Base-by-base conservation (phyloP, 2,797 vertebrate genomes). In the Arrhamphus sclerolepis region DNA sequence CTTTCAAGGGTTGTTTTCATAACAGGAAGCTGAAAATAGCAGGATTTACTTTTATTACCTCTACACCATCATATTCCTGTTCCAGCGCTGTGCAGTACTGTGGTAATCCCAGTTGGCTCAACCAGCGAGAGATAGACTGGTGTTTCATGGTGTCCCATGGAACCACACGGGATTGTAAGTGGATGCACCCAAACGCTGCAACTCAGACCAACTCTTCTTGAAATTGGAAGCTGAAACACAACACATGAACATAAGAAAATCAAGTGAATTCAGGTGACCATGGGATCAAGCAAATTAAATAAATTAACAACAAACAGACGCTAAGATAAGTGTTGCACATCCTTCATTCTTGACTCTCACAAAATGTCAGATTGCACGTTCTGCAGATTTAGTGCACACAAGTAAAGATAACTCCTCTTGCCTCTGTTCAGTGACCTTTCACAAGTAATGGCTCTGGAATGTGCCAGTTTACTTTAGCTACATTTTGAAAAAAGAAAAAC, bases 101-200 rank as follows among this genome's bases (percentile, higher is more conserved):
- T 7, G 88, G 90, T 60, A 95, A 85, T 16, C 90, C 90, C 80
- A 95, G 88, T 75, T 93, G 91, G 57, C 81, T 89, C 59, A 95
- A 73, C 91, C 93, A 94, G 64, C 91, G 89, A 29, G 89, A 92
- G 74, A 95, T 92, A 1, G 92, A 77, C 63, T 93, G 85, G 71
- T 93, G 91, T 76, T 93, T 94, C 92, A 93, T 94, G 55, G 62
- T 66, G 51, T 64, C 39, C 21, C 52, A 57, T 44, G 20, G 0
- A 64, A 58, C 38, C 42, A 17, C 18, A 60, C 53, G 46, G 21
- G 20, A 46, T 68, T 19, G 38, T 5, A 44, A 40, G 4, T 39
- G 38, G 57, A 59, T 3, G 21, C 47, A 67, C 10, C 24, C 44
- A 46, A 42, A 44, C 14, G 28, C 56, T 8, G 18, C n/a, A 39